Conservation (phyloP, 2,113 vertebrate species). For the chimpanzee (Pan troglodytes) region NHGRI_mPanTro3-v2.1_pri NC_086015.1:129350001-129350500, state of each 20-base stretch:
- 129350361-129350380: not conserved
- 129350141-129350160: not conserved
- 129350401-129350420: not conserved
- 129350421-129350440: not conserved
- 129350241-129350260: no score
- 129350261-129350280: not conserved
- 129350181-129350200: no score
- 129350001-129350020: not conserved
- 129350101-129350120: not conserved
- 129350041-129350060: not conserved
- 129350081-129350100: not conserved
- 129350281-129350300: not conserved
- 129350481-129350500: not conserved
- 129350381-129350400: no score
- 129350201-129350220: no score
- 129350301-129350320: not conserved
- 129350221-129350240: not conserved
- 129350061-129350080: not conserved
- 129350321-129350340: not conserved
- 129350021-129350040: not conserved
- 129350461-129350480: not conserved
- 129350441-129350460: not conserved
- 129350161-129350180: not conserved
- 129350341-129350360: fast-evolving
- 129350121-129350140: not conserved